Conservation (phyloP, 1,140 invertebrate genomes). For the Drosophila persimilis region DNA sequence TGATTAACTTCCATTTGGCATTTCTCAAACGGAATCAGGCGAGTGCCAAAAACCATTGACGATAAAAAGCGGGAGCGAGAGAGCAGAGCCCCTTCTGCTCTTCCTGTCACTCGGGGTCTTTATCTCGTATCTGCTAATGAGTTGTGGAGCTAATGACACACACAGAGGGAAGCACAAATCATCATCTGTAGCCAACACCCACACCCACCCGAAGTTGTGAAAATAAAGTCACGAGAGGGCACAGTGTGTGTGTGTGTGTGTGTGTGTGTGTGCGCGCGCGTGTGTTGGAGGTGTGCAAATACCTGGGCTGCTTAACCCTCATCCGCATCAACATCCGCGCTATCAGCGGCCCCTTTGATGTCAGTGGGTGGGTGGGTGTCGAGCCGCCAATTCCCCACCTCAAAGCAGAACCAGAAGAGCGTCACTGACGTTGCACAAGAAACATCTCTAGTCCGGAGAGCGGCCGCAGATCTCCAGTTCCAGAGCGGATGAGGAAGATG, state of each 20-base stretch:
- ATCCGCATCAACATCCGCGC: slow-evolving; percentile 58
- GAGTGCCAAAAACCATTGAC: slow-evolving; percentile 8
- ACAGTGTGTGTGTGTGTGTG: slow-evolving; percentile 8
- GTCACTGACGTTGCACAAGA: slow-evolving; percentile 6
- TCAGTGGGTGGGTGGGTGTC: slow-evolving; percentile 6
- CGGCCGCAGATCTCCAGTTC: slow-evolving; percentile 1
- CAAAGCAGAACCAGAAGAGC: background rate
- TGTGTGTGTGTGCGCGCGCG: no score
- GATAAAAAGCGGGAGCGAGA: slow-evolving; percentile 13
- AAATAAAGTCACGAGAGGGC: slow-evolving; percentile 40
- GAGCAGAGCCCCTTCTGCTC: no score
- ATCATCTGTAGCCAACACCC: slow-evolving; percentile 64
- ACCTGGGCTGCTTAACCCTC: slow-evolving; percentile 52
- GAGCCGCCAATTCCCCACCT: background rate
- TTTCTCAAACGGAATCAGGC: slow-evolving; percentile 44
- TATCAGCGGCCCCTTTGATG: slow-evolving; percentile 58
- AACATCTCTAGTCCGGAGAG: background rate
- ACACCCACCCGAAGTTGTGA: slow-evolving; percentile 70
- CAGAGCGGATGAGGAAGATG: no score
- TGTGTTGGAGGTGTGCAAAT: slow-evolving; percentile 49
- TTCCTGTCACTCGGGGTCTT: slow-evolving; percentile 5
- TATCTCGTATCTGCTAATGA: slow-evolving; percentile 51
- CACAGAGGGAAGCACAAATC: slow-evolving; percentile 17
- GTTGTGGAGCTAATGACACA: slow-evolving; percentile 45
- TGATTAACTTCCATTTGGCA: slow-evolving; percentile 39